Base-by-base conservation (phyloP, 2,797 vertebrate species). In the Girardinus metallicus region DNA sequence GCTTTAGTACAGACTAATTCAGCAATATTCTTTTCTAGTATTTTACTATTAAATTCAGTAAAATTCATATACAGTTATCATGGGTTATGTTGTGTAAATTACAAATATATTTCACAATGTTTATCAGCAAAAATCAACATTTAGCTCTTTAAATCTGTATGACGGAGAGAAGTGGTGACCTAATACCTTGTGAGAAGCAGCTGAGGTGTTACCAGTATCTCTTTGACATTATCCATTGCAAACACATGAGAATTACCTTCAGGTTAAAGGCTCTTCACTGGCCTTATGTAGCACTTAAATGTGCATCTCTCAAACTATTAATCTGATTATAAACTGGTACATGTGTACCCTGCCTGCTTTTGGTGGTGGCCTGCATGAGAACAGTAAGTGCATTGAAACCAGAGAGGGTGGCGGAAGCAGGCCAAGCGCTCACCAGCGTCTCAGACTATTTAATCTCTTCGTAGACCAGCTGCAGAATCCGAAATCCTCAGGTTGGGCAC, bases 211-310 rank as follows among this genome's bases (percentile, higher is more conserved):
- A 94, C 85, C 74, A 91, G 89, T 90, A 93, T 95, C 92, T 93
- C 90, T 95, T 94, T 95, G 93, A 94, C 93, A 94, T 95, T 95
- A 93, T 94, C 93, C 88, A 26, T 92, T 91, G 83, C 92, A 89
- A 90, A 90, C 93, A 93, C 84, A 77, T 91, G 90, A 86, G 83
- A 90, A 86, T 88, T 75, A 82, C 83, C 84, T 84, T 51, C 75
- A 82, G 86, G 82, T 83, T 51, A 70, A 85, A 80, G 82, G 84
- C 81, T 92, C 82, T 81, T 86, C 76, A 4, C 85, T 41, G 80
- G 89, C 89, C 86, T 91, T 83, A 85, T 86, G 83, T 78, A 83
- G 75, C 29, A 39, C 87, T 88, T 82, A 74, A 88, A 82, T 26
- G 66, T 84, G 78, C 90, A 91, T 90, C 91, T 86, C 78, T 71